These are phyloP conservation scores for Festucalex cinctus DNA, from an alignment of 2,113 vertebrate genomes.

Conservation along the genomic window DNA sequence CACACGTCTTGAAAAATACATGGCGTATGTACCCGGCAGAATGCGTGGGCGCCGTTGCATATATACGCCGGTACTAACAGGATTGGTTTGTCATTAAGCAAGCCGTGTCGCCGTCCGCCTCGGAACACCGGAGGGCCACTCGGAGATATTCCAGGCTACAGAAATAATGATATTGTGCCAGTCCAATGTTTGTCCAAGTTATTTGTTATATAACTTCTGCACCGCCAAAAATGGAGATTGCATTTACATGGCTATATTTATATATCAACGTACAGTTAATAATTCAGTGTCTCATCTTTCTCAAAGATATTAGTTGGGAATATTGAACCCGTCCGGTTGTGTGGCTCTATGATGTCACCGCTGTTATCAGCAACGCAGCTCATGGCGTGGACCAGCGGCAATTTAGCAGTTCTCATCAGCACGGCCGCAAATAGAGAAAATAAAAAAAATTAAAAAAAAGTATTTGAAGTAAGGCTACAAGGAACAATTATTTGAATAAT, in stretches of 20 bases:
- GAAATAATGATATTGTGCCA: not conserved
- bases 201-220: not conserved
- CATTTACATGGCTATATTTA: slow-evolving; percentile 3
- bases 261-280: not conserved
- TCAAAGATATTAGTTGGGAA: not conserved
- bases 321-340: not conserved
- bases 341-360: not conserved
- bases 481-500: no score
- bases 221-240: not conserved
- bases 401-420: no score
- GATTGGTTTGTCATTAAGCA: slow-evolving; percentile 16
- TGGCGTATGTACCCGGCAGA: slow-evolving; percentile 19
- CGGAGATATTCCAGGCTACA: slow-evolving; percentile 6
- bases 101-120: slow-evolving; percentile 24
- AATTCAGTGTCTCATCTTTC: not conserved
- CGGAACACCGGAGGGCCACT: slow-evolving; percentile 9
- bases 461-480: no score
- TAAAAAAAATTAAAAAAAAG: no score
- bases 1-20: slow-evolving; percentile 34
- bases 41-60: not conserved
- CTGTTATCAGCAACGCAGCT: slow-evolving; percentile 22
- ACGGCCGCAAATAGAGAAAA: not conserved
- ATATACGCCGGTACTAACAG: not conserved
- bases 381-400: no score
- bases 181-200: slow-evolving; percentile 6